Base-by-base conservation (phyloP, 2,113 vertebrate species). In the Hucho hucho region DNA sequence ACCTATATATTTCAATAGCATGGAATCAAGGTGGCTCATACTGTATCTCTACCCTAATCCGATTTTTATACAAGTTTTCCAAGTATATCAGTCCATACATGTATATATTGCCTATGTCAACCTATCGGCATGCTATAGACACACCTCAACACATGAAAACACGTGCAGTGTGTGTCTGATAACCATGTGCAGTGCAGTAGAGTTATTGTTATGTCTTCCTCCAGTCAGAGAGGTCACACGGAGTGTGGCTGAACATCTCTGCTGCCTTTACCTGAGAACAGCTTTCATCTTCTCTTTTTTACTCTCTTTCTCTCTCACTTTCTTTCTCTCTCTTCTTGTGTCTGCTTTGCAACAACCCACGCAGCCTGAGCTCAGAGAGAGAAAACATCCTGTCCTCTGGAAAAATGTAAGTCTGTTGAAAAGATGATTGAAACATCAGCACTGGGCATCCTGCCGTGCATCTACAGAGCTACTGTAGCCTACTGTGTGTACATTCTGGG, bases 241-340 rank as follows among this genome's bases (percentile, higher is more conserved):
- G 29, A 76, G 58, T 92, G 91, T 90, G 91, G 90, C 78, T 9
- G 53, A 79, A 72, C 66, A 4, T 71, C 76, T 84, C 63, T 65
- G 72, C 76, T 73, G 76, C 64, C 4, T 70, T 47, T 73, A 87
- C 87, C 84, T 87, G 75, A 75, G 37, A 22, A 47, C 46, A 53
- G 66, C 83, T 84, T 86, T 90, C 11, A 79, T 89, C 81, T 82
- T 49, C 56, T 77, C 59, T 46, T 84, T 86, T n/a, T 59, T 47
- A 16, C 28, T 16, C 26, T 22, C 69, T 90, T 9, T 80, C 88
- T 79, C 81, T 53, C 71, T 67, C 69, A 25, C 58, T 79, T 46
- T 75, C 79, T 46, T 22, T 61, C 47, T 13, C 29, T 18, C 28
- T 18, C 70, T 75, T 68, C 69, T 32, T 61, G 80, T 75, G 65